Percentiles rank a stretch among this genome's conserved stretches.
Conservation (phyloP, 2,113 vertebrate genomes). For the Vanacampus margaritifer region DNA sequence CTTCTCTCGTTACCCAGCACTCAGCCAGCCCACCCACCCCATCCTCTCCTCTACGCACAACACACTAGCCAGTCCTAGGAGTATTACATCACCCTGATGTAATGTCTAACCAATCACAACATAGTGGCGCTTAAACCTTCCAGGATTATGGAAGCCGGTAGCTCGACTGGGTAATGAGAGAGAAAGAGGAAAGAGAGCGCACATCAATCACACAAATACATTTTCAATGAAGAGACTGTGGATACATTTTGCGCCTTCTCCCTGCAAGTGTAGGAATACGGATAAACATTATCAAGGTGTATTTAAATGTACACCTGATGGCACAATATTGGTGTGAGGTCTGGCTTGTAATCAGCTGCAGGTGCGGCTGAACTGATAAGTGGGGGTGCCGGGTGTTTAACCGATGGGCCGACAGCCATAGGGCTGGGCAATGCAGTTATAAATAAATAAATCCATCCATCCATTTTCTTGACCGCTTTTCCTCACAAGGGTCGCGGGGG, state of each 20-base stretch:
- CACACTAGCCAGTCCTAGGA: constrained; percentile 78
- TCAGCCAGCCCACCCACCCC: constrained; percentile 39
- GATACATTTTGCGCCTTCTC: constrained; percentile 65
- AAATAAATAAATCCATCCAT: too few species aligned
- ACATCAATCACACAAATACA: constrained; percentile 49
- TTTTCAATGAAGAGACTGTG: constrained; percentile 65
- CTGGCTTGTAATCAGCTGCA: constrained; percentile 3
- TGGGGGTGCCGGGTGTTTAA: neutral
- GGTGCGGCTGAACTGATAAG: neutral
- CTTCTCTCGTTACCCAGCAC: constrained; percentile 34
- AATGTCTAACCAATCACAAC: constrained; percentile 82
- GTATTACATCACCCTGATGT: constrained; percentile 90
- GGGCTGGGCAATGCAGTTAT: neutral
- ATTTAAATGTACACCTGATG: constrained; percentile 21
- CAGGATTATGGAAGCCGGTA: constrained; percentile 77
- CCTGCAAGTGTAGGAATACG: constrained; percentile 49
- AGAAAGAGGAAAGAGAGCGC: constrained; percentile 33
- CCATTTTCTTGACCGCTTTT: too few species aligned
- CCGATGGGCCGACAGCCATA: neutral
- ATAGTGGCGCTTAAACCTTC: constrained; percentile 75
- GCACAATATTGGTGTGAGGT: constrained; percentile 1
- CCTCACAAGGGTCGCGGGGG: too few species aligned
- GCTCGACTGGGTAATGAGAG: constrained; percentile 81
- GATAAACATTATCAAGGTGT: constrained; percentile 42
- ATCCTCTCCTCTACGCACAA: constrained; percentile 63